A percentile compares a stretch with the other conserved stretches of the same genome.
These are phyloP conservation scores for Mechanitis mazaeus DNA, from an alignment of 2,888 invertebrate species.

Conservation along the genomic window DNA sequence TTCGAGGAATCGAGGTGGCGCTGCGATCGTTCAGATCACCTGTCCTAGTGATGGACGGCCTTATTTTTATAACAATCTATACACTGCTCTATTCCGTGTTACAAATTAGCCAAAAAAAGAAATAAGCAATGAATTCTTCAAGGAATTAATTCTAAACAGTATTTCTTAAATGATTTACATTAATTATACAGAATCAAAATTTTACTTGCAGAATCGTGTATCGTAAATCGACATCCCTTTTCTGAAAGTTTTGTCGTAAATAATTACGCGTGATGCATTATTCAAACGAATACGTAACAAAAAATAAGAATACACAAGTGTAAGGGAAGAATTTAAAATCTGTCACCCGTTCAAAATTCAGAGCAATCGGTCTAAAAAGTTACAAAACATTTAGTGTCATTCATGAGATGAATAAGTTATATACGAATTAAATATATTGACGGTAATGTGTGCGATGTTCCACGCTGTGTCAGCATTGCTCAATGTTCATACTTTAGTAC, in stretches of 20 bases:
- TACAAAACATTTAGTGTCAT: constrained; percentile 58
- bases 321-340: constrained; percentile 75
- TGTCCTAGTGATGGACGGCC: constrained; percentile 44
- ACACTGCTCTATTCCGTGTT: not conserved
- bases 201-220: constrained; percentile 42
- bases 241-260: constrained; percentile 56
- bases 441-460: too few species aligned
- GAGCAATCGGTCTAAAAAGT: constrained; percentile 62
- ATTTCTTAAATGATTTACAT: constrained; percentile 29
- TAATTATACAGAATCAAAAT: constrained; percentile 33
- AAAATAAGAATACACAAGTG: constrained; percentile 61
- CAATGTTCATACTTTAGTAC: too few species aligned
- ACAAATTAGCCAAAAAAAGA: too few species aligned
- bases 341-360: constrained; percentile 72
- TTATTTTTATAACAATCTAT: constrained; percentile 33
- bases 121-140: constrained; percentile 8
- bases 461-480: too few species aligned
- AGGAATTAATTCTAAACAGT: constrained; percentile 28
- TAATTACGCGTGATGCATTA: constrained; percentile 72
- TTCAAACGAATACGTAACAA: constrained; percentile 59
- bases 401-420: constrained; percentile 43
- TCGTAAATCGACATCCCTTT: constrained; percentile 51
- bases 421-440: too few species aligned
- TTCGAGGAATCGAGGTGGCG: constrained; percentile 58
- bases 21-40: constrained; percentile 30